phyloP scores from a whole-genome alignment of 1,140 invertebrate genomes.

The Laupala kohalensis region DNA sequence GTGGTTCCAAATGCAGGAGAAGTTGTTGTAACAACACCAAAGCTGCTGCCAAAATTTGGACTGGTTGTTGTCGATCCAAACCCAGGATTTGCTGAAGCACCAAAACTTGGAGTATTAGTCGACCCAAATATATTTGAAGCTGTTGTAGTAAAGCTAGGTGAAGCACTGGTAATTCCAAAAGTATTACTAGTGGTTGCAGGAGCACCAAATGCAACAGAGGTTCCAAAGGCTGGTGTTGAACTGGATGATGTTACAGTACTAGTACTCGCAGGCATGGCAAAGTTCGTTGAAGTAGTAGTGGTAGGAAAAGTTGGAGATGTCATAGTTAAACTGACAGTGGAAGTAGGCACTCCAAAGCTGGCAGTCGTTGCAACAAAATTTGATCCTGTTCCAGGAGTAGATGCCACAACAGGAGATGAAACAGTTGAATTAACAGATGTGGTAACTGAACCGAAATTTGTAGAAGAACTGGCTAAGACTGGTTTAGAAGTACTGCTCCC shows the following conservation, averaged over 20 bases:
- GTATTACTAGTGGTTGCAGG: background rate
- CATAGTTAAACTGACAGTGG: background rate
- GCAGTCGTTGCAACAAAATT: background rate
- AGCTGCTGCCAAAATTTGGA: background rate
- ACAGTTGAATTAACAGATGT: background rate
- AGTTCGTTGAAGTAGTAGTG: background rate
- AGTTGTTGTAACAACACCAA: background rate
- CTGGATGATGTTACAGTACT: background rate
- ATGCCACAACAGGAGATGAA: background rate
- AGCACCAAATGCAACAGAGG: conserved; percentile 2
- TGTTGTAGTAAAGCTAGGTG: background rate
- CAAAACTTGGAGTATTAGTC: background rate
- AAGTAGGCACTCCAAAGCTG: background rate
- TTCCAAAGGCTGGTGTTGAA: background rate
- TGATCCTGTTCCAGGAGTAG: background rate
- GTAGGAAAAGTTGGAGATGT: background rate
- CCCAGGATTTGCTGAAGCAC: background rate
- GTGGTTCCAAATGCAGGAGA: background rate
- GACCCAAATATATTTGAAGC: background rate
- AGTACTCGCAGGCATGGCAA: background rate
- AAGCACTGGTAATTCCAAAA: conserved; percentile 1
- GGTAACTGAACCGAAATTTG: background rate
- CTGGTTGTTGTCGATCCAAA: background rate
- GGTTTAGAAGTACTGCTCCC: background rate
- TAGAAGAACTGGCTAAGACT: background rate